phyloP scores from a whole-genome alignment of 2,888 invertebrate species.

The Ischnura elegans region DNA sequence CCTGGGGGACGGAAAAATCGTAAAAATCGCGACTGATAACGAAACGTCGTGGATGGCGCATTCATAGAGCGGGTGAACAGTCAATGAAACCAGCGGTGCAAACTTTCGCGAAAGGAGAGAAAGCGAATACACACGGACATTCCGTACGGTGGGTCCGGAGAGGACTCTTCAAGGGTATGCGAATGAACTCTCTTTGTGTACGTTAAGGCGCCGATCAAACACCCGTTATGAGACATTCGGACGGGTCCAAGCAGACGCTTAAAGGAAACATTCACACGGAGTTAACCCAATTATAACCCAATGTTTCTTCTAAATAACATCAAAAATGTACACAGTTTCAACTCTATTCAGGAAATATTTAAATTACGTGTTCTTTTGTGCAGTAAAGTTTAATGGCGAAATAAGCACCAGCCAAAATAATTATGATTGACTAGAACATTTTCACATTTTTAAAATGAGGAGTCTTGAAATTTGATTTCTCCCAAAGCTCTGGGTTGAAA shows the following conservation, averaged over 20 bases:
- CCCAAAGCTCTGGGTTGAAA: too few species aligned
- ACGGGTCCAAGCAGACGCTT: neutral
- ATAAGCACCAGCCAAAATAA: too few species aligned
- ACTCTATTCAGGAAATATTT: too few species aligned
- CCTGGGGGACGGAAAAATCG: neutral
- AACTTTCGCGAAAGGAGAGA: constrained; percentile 62
- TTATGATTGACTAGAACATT: too few species aligned
- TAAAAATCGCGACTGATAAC: neutral
- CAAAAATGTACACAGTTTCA: too few species aligned
- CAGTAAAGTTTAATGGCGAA: too few species aligned
- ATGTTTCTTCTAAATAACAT: too few species aligned
- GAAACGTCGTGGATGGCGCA: neutral
- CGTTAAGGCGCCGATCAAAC: neutral
- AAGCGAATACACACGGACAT: constrained; percentile 20
- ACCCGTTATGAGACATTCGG: neutral
- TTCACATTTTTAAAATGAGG: too few species aligned
- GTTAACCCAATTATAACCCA: too few species aligned
- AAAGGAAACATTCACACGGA: neutral
- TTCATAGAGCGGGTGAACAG: constrained; percentile 27
- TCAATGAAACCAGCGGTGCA: neutral
- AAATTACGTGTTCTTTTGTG: too few species aligned
- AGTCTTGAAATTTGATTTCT: too few species aligned
- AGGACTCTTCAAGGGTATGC: neutral
- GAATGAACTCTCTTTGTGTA: neutral
- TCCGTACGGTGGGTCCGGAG: neutral